phyloP scores from a whole-genome alignment of 2,888 invertebrate species.

The Sphaerophoria rueppellii region DNA sequence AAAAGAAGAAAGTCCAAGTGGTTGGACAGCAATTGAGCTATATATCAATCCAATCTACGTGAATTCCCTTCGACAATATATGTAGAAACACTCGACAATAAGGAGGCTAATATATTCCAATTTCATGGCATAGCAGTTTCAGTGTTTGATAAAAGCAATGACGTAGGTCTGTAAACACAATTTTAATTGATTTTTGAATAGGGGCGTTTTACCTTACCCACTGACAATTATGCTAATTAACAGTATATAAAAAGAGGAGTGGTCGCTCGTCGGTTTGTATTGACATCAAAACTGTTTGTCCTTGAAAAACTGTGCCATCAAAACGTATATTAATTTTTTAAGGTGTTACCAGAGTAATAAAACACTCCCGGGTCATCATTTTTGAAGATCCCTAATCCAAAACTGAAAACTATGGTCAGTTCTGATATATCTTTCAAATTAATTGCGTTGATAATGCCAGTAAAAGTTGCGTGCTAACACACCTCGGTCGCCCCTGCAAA shows the following conservation, averaged over 20 bases:
- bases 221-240: constrained; percentile 46
- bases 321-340: not conserved
- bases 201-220: constrained; percentile 50
- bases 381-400: constrained; percentile 4
- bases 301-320: constrained; percentile 11
- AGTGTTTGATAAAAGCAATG: not conserved
- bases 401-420: constrained; percentile 26
- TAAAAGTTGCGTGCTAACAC: constrained; percentile 45
- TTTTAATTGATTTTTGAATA: constrained; percentile 62
- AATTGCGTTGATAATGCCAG: constrained; percentile 47
- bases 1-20: not conserved
- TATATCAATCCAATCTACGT: constrained; percentile 64
- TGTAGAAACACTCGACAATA: constrained; percentile 42
- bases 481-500: constrained; percentile 47
- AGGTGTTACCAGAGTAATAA: constrained; percentile 19
- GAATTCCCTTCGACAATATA: constrained; percentile 58
- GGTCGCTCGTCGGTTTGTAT: not conserved
- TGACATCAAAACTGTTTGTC: constrained; percentile 19
- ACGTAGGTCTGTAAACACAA: not conserved
- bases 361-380: constrained; percentile 11
- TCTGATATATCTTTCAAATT: not conserved
- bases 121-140: constrained; percentile 5
- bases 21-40: constrained; percentile 49
- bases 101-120: constrained; percentile 66
- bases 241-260: constrained; percentile 18